phyloP scores from a whole-genome alignment of 1,140 invertebrate genomes.

The Hypothenemus hampei region DNA sequence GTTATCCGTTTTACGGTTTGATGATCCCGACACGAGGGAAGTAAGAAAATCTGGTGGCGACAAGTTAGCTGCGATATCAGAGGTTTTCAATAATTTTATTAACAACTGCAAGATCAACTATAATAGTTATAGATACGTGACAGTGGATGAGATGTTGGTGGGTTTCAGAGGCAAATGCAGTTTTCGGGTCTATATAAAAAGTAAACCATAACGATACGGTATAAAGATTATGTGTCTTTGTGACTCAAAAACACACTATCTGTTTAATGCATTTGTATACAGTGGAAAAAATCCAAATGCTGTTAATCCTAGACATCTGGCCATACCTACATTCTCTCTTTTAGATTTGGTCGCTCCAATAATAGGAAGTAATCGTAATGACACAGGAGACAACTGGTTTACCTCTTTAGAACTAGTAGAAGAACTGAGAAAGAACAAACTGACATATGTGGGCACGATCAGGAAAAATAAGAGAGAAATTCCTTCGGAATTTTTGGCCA shows the following conservation, averaged over 20 bases:
- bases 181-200: slow-evolving; percentile 12
- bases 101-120: slow-evolving; percentile 6
- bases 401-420: slow-evolving; percentile 8
- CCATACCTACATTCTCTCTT: too few species aligned
- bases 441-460: slow-evolving; percentile 38
- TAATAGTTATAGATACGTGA: not conserved
- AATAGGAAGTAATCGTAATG: slow-evolving; percentile 17
- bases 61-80: slow-evolving; percentile 4
- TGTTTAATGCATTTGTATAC: slow-evolving; percentile 38
- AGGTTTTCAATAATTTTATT: slow-evolving; percentile 2
- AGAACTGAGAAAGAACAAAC: slow-evolving; percentile 30
- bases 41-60: not conserved
- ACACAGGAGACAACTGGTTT: slow-evolving; percentile 25
- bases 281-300: slow-evolving; percentile 14
- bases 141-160: slow-evolving; percentile 15
- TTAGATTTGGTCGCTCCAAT: too few species aligned
- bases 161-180: slow-evolving; percentile 14
- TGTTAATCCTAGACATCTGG: too few species aligned
- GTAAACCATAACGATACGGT: slow-evolving; percentile 7
- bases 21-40: slow-evolving; percentile 7
- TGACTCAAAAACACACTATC: slow-evolving; percentile 37
- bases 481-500: slow-evolving; percentile 6
- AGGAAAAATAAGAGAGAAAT: slow-evolving; percentile 36
- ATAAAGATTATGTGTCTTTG: slow-evolving; percentile 13
- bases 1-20: slow-evolving; percentile 2